Base-by-base conservation (phyloP, 1,140 invertebrate species). In the Drosophila sucinea region DNA sequence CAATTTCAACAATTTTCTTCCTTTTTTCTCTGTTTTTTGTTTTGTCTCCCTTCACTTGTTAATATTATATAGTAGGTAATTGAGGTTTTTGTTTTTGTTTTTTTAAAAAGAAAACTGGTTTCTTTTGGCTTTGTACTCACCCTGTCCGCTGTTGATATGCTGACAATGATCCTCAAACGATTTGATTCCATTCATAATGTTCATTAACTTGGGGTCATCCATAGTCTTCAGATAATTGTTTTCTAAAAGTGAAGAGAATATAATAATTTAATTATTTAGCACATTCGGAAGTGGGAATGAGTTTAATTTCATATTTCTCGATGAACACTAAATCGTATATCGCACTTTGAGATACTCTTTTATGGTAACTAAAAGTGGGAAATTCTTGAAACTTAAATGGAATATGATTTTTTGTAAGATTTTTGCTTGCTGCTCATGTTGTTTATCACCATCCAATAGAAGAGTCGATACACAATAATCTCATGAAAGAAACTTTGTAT, bases 181-280 rank as follows among this genome's bases (percentile, higher is more conserved):
- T 58, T 86, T 86, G 68, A 75, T 69, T 54, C 83, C 83, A 67
- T 86, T 86, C 55, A 78, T 81, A 33, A 86, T 68, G 64, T 77
- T 86, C 76, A 83, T 87, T 56, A 86, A 63, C 79, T 86, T 86
- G 17, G 83, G 69, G 41, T 87, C 83, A 69, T 83, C 83, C 83
- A 86, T 86, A 29, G 47, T 77, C 41, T 29, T 10, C 44, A 56
- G 63, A 35, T 44, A 38, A 25, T 69, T 64, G 29, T 60, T 70
- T 67, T 60, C 83, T 85, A 63, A 1, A 67, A 64, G 25, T 4
- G n/a, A 32, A 23, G 54, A 10, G 56, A 67, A 33, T 11, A 64
- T 10, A 4, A 47, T 29, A 40, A 6, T 5, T 57, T 47, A 17
- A 17, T 17, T 17, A 17, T 17, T 17, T 17, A 17, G 17, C 17